These are phyloP conservation scores for Meloidogyne hapla DNA, from an alignment of 1,140 invertebrate species.

Conservation along the genomic window DNA sequence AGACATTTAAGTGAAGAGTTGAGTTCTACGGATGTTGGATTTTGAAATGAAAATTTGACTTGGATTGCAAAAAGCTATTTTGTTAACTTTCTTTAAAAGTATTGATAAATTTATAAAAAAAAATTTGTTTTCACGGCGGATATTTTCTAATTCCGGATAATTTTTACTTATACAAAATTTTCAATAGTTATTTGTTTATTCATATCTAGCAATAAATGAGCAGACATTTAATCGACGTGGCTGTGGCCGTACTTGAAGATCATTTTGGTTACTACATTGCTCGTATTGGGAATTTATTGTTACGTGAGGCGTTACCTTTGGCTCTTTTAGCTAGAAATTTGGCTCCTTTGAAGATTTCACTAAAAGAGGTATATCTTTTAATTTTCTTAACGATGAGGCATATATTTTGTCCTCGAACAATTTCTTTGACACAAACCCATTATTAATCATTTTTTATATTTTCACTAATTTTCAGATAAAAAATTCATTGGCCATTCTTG, in stretches of 20 bases:
- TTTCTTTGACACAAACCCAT: too few species aligned
- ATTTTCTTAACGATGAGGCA: too few species aligned
- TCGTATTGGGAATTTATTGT: constrained; percentile 25
- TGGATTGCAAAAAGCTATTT: background rate
- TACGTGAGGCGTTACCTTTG: constrained; percentile 31
- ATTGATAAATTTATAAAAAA: background rate
- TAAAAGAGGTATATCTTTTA: constrained; percentile 5
- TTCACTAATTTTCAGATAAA: constrained; percentile 37
- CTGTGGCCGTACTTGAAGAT: constrained; percentile 44
- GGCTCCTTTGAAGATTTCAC: constrained; percentile 10
- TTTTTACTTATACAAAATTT: too few species aligned
- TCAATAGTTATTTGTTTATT: too few species aligned
- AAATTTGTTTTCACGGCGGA: background rate
- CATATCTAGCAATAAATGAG: constrained; percentile 9
- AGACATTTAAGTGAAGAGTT: constrained; percentile 29
- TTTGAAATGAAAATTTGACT: background rate
- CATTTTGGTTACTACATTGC: constrained; percentile 48
- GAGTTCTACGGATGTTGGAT: background rate
- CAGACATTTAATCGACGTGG: constrained; percentile 27
- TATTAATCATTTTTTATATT: too few species aligned
- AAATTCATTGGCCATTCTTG: constrained; percentile 41
- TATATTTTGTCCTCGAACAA: constrained; percentile 7
- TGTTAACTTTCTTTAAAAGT: background rate
- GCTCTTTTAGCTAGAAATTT: constrained; percentile 21
- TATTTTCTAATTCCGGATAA: background rate